Conservation (phyloP, 2,888 invertebrate genomes). For the Temnothorax rugatulus region DNA sequence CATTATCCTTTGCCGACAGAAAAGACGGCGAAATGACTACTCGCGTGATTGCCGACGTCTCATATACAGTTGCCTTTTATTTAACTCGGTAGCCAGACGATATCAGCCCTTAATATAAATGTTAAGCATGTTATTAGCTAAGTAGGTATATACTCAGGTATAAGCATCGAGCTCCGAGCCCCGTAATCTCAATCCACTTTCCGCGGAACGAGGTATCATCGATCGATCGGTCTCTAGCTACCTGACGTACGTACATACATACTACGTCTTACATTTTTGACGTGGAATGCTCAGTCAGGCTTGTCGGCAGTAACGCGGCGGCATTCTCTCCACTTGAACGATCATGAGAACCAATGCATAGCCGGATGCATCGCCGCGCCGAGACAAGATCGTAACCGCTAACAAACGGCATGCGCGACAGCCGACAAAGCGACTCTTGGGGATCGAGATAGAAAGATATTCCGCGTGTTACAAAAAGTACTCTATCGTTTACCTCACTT, state of each 20-base stretch:
- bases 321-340: conserved; percentile 42
- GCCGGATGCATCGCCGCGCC: conserved; percentile 26
- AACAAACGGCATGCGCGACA: conserved; percentile 21
- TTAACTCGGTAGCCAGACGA: conserved; percentile 23
- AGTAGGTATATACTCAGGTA: conserved; percentile 38
- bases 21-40: conserved; percentile 2
- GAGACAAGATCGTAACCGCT: conserved; percentile 27
- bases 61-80: conserved; percentile 37
- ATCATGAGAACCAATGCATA: conserved; percentile 36
- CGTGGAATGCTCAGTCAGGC: conserved; percentile 31
- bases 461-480: not conserved
- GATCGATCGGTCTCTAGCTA: conserved; percentile 59
- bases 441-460: not conserved
- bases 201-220: conserved; percentile 44
- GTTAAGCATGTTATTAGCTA: conserved; percentile 63
- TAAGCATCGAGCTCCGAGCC: conserved; percentile 45
- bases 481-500: not conserved
- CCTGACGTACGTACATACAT: conserved; percentile 42
- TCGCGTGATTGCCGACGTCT: conserved; percentile 43
- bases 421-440: conserved; percentile 7
- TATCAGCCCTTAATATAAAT: conserved; percentile 61
- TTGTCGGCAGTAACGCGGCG: conserved; percentile 33
- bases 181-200: conserved; percentile 64
- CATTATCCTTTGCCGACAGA: conserved; percentile 14
- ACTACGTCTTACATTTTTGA: conserved; percentile 59